A percentile compares a stretch with the other conserved stretches of the same genome.
Conservation (phyloP, 37 sponge, comb jelly and placozoan species). For the Spongilla lacustris region DNA sequence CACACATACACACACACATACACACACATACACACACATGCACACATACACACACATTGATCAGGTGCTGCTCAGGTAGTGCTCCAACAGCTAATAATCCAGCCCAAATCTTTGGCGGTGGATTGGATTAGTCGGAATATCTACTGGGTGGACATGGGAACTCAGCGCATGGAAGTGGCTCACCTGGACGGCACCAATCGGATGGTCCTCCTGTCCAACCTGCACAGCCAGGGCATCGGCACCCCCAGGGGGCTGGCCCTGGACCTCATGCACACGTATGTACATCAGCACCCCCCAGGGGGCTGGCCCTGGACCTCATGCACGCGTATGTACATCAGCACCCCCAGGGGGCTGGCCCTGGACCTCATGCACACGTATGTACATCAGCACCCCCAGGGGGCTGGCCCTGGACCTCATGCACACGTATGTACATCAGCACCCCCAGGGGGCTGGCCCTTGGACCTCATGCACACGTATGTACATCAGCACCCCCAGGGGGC, state of each 20-base stretch:
- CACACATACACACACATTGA: neutral
- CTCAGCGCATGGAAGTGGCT: conserved; percentile 54
- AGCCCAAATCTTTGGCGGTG: conserved; percentile 62
- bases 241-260: neutral
- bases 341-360: neutral
- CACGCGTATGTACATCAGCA: neutral
- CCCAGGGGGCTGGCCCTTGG: too few species aligned
- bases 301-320: neutral
- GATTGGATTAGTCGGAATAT: conserved; percentile 82
- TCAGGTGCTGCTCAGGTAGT: too few species aligned
- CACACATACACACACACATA: neutral
- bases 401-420: too few species aligned
- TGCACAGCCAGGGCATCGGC: neutral
- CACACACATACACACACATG: conserved; percentile 7
- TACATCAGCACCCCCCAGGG: neutral
- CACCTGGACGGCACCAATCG: conserved; percentile 53
- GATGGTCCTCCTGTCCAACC: conserved; percentile 20
- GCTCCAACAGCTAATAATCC: neutral
- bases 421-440: too few species aligned
- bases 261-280: neutral
- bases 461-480: too few species aligned
- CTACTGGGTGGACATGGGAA: conserved; percentile 72
- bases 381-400: too few species aligned
- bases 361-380: too few species aligned
- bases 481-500: too few species aligned